Evolutionary conservation across 1,140 invertebrate species (phyloP), one percentile per base, ranked within the genome.

Genomic region (Plodia interpunctella): DNA sequence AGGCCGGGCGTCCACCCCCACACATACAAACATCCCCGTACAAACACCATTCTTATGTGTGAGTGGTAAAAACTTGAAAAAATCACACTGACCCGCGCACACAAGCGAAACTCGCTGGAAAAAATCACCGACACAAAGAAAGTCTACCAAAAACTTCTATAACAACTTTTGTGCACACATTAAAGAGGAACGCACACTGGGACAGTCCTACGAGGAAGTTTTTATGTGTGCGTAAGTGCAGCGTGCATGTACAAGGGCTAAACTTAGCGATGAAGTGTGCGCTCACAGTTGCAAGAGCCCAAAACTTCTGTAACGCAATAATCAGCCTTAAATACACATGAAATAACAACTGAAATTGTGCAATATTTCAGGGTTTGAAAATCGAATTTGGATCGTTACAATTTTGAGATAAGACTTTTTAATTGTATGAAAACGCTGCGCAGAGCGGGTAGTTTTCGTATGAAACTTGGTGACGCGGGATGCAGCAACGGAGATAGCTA

Each of bases 91-190:
- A 86, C 83, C 81, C 61, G 70, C 83, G 81, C 86, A 87, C 86
- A 88, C 83, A 74, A 32, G 58, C 59, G 62, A 58, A 60, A 59
- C 63, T 38, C 74, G 74, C 78, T 80, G 83, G 78, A 88, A 88
- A 88, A 88, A 88, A 88, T 87, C 83, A 88, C 84, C 72, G 83
- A 88, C 86, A 88, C 86, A 88, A 88, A 88, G 86, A 88, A 87
- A 85, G 76, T 86, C 81, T 73, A 80, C 83, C 86, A 74, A 87
- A 88, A 88, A 88, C 84, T 88, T 88, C 75, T 74, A 83, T 87
- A 86, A 72, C 69, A 88, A 88, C 86, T 88, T 88, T 87, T 82
- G 74, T 63, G 76, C 74, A 51, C 80, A 85, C 76, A 87, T 81
- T 17, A 3, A 1, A 19, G 20, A 0, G 0, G 0, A 55, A 55